Percentiles rank a stretch among this genome's conserved stretches.
Evolutionary conservation across 2,797 vertebrate species (phyloP).

Genomic region (Pangasius mekongensis): DNA sequence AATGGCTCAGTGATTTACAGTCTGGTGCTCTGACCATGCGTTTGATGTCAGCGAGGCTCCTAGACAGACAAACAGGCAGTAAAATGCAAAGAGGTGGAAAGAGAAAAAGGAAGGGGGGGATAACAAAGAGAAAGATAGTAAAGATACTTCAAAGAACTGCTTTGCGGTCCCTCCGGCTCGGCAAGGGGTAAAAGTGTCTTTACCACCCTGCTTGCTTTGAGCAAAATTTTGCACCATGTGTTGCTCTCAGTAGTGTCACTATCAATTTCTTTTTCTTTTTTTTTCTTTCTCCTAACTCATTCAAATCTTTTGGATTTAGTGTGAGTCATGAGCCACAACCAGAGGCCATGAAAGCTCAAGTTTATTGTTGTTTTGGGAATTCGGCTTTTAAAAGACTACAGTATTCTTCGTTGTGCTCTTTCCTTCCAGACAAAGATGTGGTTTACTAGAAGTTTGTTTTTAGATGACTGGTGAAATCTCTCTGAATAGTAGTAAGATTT

Average conservation of each 20-base stretch:
- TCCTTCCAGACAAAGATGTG: conserved; percentile 1
- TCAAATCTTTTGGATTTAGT: conserved; percentile 15
- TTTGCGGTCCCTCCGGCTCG: conserved; percentile 43
- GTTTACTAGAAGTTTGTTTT: conserved; percentile 34
- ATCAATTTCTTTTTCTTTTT: neutral
- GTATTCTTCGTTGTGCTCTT: conserved; percentile 6
- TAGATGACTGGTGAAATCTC: conserved; percentile 10
- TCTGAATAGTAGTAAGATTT: neutral
- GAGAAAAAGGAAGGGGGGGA: conserved; percentile 1
- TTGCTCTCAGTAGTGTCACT: conserved; percentile 34
- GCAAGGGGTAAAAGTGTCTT: conserved; percentile 52
- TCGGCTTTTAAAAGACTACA: conserved; percentile 1
- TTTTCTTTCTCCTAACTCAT: neutral
- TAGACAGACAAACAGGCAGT: conserved; percentile 64
- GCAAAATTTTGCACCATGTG: conserved; percentile 36
- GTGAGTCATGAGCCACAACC: conserved; percentile 15
- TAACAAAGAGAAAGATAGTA: conserved; percentile 46
- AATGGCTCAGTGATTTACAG: conserved; percentile 65
- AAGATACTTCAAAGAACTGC: conserved; percentile 55
- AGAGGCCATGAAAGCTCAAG: neutral
- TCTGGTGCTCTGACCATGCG: conserved; percentile 65
- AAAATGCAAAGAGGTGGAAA: conserved; percentile 56
- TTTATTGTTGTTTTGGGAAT: conserved; percentile 28
- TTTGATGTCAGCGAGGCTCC: conserved; percentile 72
- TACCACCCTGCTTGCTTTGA: conserved; percentile 58